Conservation (phyloP, 2,113 vertebrate genomes). For the Octodon degus region DNA sequence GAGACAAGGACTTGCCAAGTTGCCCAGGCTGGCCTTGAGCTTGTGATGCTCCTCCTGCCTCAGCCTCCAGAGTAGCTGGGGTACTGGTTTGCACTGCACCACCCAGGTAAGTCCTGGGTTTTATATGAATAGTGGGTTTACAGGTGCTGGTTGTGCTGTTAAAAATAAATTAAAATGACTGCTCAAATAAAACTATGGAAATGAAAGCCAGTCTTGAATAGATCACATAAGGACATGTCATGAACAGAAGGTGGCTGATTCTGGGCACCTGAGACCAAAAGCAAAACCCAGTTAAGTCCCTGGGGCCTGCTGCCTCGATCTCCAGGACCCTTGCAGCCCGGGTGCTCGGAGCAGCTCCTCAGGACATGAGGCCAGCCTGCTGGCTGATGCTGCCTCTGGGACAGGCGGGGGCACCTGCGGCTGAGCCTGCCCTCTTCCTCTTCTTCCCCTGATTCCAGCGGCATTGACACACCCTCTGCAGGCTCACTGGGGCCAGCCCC, state of each 20-base stretch:
- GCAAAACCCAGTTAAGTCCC: not conserved
- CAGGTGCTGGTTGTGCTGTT: not conserved
- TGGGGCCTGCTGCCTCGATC: not conserved
- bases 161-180: not conserved
- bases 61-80: not conserved
- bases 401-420: not conserved
- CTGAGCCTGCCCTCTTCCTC: not conserved
- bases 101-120: not conserved
- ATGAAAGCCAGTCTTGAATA: not conserved
- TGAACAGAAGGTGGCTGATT: too few relatives aligned
- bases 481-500: not conserved
- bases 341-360: too few relatives aligned
- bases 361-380: not conserved
- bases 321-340: not conserved
- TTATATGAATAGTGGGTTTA: not conserved
- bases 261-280: not conserved
- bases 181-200: not conserved
- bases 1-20: not conserved
- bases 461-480: not conserved
- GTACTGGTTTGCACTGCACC: not conserved
- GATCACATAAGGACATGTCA: rapidly evolving
- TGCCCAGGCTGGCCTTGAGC: not conserved
- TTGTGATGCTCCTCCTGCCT: not conserved
- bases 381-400: not conserved
- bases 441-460: too few relatives aligned